phyloP scores from a whole-genome alignment of 2,113 vertebrate species.

The Pagrus major region DNA sequence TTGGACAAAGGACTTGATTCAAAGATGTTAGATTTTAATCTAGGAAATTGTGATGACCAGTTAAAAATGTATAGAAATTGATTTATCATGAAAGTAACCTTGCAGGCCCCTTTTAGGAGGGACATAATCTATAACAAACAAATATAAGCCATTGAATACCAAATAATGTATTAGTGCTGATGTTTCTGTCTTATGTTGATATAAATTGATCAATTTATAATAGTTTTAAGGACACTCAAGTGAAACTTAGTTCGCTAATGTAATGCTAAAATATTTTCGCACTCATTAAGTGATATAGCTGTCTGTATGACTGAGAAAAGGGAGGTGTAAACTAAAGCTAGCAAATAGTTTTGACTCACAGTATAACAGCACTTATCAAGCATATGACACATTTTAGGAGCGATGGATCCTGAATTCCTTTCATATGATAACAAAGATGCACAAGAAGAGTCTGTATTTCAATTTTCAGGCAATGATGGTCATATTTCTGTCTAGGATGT shows the following conservation, averaged over 20 bases:
- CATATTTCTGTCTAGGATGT: constrained; percentile 1
- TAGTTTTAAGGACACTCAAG: too few relatives aligned
- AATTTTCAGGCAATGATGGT: neutral
- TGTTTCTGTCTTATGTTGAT: neutral
- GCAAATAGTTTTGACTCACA: constrained; percentile 6
- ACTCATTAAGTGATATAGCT: constrained; percentile 19
- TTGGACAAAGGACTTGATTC: too few relatives aligned
- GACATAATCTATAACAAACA: too few relatives aligned
- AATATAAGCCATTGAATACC: too few relatives aligned
- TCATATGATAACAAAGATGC: constrained; percentile 8
- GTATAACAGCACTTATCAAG: constrained; percentile 9
- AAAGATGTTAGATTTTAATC: too few relatives aligned
- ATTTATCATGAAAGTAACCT: too few relatives aligned
- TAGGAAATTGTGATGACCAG: too few relatives aligned
- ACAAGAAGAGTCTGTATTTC: constrained; percentile 8
- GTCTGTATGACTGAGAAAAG: constrained; percentile 14
- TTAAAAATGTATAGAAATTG: too few relatives aligned
- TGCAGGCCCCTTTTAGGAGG: too few relatives aligned
- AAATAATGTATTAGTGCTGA: too few relatives aligned
- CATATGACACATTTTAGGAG: neutral
- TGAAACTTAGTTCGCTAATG: constrained; percentile 7
- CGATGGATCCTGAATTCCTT: constrained; percentile 9
- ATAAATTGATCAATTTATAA: too few relatives aligned
- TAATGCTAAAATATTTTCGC: constrained; percentile 16
- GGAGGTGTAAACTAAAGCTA: constrained; percentile 16